A percentile compares a stretch with the other conserved stretches of the same genome.
Evolutionary conservation across 1,140 invertebrate genomes (phyloP).

Genomic region (Notospermus geniculatus): DNA sequence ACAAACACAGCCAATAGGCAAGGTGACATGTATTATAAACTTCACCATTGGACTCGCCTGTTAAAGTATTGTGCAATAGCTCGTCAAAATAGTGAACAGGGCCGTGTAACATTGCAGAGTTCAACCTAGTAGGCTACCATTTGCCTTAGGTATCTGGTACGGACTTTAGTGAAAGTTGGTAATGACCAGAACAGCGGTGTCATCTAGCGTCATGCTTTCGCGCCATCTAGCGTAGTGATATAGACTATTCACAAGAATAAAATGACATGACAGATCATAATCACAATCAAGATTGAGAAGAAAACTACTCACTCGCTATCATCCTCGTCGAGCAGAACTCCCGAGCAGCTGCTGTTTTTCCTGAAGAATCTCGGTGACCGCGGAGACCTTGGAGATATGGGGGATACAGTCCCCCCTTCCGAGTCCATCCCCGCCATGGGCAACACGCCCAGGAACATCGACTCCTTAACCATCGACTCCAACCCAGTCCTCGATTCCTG

Average conservation of each 20-base stretch:
- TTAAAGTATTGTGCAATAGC: too few species aligned
- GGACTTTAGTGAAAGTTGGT: too few species aligned
- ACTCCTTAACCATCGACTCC: conserved; percentile 8
- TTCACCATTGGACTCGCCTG: too few species aligned
- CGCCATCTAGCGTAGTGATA: too few species aligned
- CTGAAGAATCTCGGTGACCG: conserved; percentile 7
- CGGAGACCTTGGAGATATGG: conserved; percentile 1
- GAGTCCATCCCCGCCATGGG: neutral
- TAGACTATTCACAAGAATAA: neutral
- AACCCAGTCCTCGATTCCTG: neutral
- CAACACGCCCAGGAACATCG: conserved; percentile 7
- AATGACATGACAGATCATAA: neutral
- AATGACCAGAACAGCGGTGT: too few species aligned
- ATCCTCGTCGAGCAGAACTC: neutral
- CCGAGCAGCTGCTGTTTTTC: neutral
- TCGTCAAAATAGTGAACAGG: too few species aligned
- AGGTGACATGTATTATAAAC: too few species aligned
- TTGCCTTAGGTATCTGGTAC: too few species aligned
- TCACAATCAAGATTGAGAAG: neutral
- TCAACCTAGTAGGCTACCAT: too few species aligned
- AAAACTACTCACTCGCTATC: conserved; percentile 9
- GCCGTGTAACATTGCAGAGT: too few species aligned
- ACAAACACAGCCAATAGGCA: too few species aligned
- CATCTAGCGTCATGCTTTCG: too few species aligned
- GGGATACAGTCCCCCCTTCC: neutral